Evolutionary conservation across 2,888 invertebrate genomes (phyloP), one percentile per base, ranked within the genome.

Genomic region (Eilema depressum): DNA sequence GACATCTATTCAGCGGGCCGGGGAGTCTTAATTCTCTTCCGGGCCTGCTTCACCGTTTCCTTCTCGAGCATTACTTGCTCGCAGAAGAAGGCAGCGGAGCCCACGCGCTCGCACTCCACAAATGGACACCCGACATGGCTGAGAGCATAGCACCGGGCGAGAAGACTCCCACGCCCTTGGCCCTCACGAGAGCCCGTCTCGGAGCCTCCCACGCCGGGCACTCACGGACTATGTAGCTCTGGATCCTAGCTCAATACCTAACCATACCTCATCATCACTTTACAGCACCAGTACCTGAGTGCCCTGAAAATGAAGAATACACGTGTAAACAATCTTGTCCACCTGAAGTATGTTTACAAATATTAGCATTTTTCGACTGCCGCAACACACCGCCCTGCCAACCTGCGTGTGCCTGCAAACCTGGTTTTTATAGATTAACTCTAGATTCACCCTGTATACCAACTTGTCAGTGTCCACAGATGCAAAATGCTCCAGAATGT

Each of bases 251-350:
- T 17, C 41, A 3, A 41, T 41, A 17, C 41, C 41, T 17, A 47
- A 20, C 20, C 5, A 47, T 47, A 47, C 47, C 47, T 59, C 3
- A 20, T n/a, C 47, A n/a, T 53, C 20, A 8, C 10, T 64, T 65
- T 57, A n/a, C 65, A 65, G 53, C 57, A 66, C 14, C 75, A 63
- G 72, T 64, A 64, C 66, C 20, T 7, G 30, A 17, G 10, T 82
- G 79, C 25, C 33, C 53, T 0, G 72, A 47, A 2, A 84, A 87
- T 33, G 85, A 87, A 79, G 77, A 76, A 8, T 84, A 74, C 59
- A 77, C 74, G 0, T 85, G 83, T 62, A 78, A 73, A 30, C 71
- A 33, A 25, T 63, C 75, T 3, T 88, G 85, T 63, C 87, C 85
- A 11, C 85, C 84, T 14, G 83, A 84, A 41, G 76, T 64, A 1